These are phyloP conservation scores for Hydrophis major DNA, from an alignment of 2,797 vertebrate species.

Conservation along the genomic window DNA sequence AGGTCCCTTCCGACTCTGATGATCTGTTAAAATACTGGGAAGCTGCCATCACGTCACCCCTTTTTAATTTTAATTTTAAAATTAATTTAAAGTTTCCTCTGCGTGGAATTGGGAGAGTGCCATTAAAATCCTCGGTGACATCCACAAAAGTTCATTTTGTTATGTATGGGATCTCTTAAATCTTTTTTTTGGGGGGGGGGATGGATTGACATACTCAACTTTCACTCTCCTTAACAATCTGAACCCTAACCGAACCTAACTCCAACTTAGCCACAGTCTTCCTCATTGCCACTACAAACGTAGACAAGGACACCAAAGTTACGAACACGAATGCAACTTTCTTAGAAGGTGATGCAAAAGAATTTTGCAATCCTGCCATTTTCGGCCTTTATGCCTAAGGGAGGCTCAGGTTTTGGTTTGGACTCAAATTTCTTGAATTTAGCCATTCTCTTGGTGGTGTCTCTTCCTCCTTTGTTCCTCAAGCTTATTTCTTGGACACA, in stretches of 20 bases:
- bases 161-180: neutral
- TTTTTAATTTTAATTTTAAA: too few species aligned
- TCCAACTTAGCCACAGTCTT: too few species aligned
- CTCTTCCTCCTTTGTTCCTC: neutral
- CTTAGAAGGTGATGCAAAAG: neutral
- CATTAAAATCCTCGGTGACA: conserved; percentile 22
- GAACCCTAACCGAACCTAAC: too few species aligned
- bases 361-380: neutral
- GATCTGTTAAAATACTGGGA: too few species aligned
- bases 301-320: neutral
- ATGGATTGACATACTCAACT: neutral
- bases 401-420: neutral
- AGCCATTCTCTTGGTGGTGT: neutral
- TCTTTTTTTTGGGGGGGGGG: too few species aligned
- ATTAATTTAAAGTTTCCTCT: conserved; percentile 29
- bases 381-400: neutral
- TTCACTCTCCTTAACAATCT: neutral
- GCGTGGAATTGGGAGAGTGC: conserved; percentile 35
- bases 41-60: too few species aligned
- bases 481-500: neutral
- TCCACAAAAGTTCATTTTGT: neutral
- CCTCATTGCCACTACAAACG: too few species aligned
- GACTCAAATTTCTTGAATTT: neutral
- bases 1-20: too few species aligned
- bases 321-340: neutral